A percentile compares a stretch with the other conserved stretches of the same genome.
Conservation (phyloP, 37 sponge, comb jelly and placozoan genomes). For the Eunapius fragilis region DNA sequence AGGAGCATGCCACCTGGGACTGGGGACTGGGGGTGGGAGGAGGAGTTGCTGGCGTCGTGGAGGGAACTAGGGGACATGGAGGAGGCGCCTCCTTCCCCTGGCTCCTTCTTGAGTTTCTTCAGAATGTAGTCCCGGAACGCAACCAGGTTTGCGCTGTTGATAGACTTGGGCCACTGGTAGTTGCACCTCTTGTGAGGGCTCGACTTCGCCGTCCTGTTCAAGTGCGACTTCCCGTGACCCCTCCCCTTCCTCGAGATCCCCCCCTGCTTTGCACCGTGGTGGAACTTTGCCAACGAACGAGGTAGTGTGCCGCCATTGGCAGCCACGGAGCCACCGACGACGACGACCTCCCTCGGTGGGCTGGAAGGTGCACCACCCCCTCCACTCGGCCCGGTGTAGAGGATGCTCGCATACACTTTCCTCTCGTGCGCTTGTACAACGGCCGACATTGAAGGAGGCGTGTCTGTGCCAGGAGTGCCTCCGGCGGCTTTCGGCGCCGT, state of each 20-base stretch:
- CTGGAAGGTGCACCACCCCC: not conserved
- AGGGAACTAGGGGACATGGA: not conserved
- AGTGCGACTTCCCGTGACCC: not conserved
- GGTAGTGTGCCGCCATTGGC: too few species aligned
- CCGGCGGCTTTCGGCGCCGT: not conserved
- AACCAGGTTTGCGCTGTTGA: constrained; percentile 65
- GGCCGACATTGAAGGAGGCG: not conserved
- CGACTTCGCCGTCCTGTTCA: constrained; percentile 6
- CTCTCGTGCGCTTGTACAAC: not conserved
- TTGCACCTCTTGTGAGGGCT: constrained; percentile 11
- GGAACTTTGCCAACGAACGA: not conserved
- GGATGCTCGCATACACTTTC: not conserved
- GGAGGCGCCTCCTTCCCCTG: constrained; percentile 11
- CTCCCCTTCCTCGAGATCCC: not conserved
- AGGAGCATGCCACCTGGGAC: not conserved
- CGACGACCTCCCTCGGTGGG: not conserved
- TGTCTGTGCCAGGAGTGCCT: not conserved
- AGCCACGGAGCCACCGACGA: too few species aligned
- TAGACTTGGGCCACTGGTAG: constrained; percentile 63
- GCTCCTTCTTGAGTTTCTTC: constrained; percentile 62
- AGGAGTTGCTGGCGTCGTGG: not conserved
- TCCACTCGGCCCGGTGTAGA: not conserved
- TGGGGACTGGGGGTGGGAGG: not conserved
- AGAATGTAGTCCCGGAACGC: constrained; percentile 66
- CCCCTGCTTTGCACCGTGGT: not conserved